Evolutionary conservation across 2,888 invertebrate species (phyloP), one percentile per base, ranked within the genome.

Genomic region (Tinea trinotella): DNA sequence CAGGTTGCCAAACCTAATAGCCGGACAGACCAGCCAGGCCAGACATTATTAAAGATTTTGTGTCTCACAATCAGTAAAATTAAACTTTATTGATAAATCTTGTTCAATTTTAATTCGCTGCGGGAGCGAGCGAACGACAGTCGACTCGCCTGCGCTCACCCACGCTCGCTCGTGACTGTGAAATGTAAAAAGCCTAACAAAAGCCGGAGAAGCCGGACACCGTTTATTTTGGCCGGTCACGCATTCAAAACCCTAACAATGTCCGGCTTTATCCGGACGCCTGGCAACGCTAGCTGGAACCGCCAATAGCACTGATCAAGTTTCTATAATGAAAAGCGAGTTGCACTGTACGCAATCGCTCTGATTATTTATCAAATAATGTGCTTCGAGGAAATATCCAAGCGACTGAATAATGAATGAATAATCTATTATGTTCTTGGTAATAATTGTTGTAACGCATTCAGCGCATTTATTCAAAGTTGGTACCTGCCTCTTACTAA

Each of bases 221-320:
- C n/a, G n/a, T n/a, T n/a, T n/a, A n/a, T n/a, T n/a, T n/a, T n/a
- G n/a, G n/a, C n/a, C n/a, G n/a, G n/a, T n/a, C n/a, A n/a, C n/a
- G n/a, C n/a, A n/a, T n/a, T n/a, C n/a, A n/a, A n/a, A n/a, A n/a
- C n/a, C n/a, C n/a, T n/a, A n/a, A n/a, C n/a, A n/a, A n/a, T n/a
- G n/a, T n/a, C n/a, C 70, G 66, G 65, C 62, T 57, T 61, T 57
- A 30, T 56, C 60, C 60, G 59, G 59, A 61, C 57, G 48, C 4
- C n/a, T 15, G 30, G 30, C 9, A 30, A 30, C n/a, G 9, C 30
- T 7, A 20, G 10, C 6, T 10, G 7, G 20, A 49, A 12, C 9
- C 10, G 12, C 49, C 7, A 19, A 12, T 5, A 52, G 5, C 10
- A 35, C 10, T 3, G 40, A 40, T 40, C 40, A 3, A 40, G 40